Conservation (phyloP, 2,797 vertebrate species). For the Liasis olivaceus region DNA sequence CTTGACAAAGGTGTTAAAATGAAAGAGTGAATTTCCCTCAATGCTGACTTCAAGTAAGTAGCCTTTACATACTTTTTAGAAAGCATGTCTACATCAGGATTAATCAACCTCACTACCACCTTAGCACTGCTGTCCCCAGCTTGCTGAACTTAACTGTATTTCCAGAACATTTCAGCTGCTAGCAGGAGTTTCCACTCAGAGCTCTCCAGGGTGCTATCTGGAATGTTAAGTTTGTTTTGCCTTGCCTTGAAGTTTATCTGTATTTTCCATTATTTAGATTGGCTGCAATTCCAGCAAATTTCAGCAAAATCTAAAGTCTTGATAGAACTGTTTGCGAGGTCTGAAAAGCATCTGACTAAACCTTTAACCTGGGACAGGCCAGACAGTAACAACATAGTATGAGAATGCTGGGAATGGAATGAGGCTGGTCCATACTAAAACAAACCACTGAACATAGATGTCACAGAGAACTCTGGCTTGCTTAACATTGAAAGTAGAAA, state of each 20-base stretch:
- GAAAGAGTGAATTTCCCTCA: not conserved
- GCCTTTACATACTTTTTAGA: too few relatives aligned
- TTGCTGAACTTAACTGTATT: not conserved
- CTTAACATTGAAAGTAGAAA: not conserved
- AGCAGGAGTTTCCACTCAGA: not conserved
- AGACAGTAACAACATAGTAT: not conserved
- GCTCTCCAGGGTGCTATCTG: not conserved
- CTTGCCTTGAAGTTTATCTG: not conserved
- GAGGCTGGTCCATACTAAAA: not conserved
- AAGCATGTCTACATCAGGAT: too few relatives aligned
- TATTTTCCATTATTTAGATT: not conserved
- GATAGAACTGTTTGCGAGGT: not conserved
- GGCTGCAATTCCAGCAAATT: not conserved
- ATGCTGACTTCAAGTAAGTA: too few relatives aligned
- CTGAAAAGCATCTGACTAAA: not conserved
- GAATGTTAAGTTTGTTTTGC: not conserved
- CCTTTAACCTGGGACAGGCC: not conserved
- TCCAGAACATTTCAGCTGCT: not conserved
- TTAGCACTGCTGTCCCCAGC: not conserved
- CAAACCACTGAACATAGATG: not conserved
- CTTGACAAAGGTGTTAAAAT: not conserved
- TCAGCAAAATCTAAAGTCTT: not conserved
- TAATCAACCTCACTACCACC: not conserved
- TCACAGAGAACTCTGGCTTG: not conserved
- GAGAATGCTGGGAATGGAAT: not conserved